phyloP scores from a whole-genome alignment of 2,888 invertebrate genomes.

The Troides helena region DNA sequence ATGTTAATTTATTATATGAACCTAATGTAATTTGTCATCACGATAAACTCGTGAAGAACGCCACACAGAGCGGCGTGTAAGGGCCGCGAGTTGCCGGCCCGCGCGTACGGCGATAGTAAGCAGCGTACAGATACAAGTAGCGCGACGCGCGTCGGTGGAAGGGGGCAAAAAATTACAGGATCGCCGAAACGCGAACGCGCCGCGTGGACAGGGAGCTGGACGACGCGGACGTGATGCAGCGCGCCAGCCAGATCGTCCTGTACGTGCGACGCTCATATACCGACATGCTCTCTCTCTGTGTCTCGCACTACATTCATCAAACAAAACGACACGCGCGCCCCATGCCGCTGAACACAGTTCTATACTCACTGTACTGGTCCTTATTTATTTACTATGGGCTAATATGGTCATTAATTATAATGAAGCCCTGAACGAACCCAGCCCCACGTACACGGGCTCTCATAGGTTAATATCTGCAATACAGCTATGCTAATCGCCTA shows the following conservation, averaged over 20 bases:
- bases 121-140: constrained; percentile 44
- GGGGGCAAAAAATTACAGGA: constrained; percentile 67
- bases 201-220: constrained; percentile 82
- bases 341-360: too few species aligned
- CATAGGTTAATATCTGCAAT: too few species aligned
- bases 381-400: too few species aligned
- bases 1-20: constrained; percentile 44
- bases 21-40: constrained; percentile 47
- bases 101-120: constrained; percentile 47
- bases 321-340: constrained; percentile 49
- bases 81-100: constrained; percentile 48
- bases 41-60: constrained; percentile 45
- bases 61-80: constrained; percentile 57
- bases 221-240: constrained; percentile 90
- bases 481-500: too few species aligned
- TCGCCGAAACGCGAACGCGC: constrained; percentile 72
- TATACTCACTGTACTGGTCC: too few species aligned
- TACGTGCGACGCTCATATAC: constrained; percentile 73
- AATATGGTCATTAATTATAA: too few species aligned
- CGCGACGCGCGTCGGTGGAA: constrained; percentile 54
- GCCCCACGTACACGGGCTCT: too few species aligned
- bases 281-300: constrained; percentile 45
- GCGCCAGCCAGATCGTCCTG: constrained; percentile 93
- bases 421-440: too few species aligned
- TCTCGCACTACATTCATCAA: constrained; percentile 58